Conservation (phyloP, 2,888 invertebrate genomes). For the Magallana nippona region DNA sequence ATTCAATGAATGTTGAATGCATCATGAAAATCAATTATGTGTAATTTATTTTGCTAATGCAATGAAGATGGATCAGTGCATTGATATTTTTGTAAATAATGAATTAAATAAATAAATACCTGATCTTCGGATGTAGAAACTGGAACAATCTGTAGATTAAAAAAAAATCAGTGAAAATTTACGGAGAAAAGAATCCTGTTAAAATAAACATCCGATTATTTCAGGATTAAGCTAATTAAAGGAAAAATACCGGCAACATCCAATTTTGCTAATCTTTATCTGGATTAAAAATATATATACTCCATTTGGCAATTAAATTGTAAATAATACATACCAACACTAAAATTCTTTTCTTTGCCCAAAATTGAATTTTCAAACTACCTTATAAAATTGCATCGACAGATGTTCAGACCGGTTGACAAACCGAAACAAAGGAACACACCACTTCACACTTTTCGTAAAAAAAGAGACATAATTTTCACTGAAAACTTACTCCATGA, state of each 20-base stretch:
- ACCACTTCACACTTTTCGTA: neutral
- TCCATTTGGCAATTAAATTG: too few relatives aligned
- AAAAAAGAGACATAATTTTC: neutral
- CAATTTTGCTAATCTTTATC: too few relatives aligned
- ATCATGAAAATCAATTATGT: neutral
- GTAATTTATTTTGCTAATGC: too few relatives aligned
- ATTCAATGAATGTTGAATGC: too few relatives aligned
- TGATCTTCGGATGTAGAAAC: constrained; percentile 45
- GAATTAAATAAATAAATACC: constrained; percentile 28
- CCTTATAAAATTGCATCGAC: neutral
- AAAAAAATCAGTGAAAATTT: neutral
- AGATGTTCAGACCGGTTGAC: neutral
- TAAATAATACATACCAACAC: too few relatives aligned
- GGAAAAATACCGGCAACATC: too few relatives aligned
- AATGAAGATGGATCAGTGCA: neutral
- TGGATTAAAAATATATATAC: too few relatives aligned
- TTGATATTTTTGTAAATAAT: neutral
- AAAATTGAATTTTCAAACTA: neutral
- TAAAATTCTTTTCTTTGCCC: neutral
- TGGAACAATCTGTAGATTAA: constrained; percentile 45
- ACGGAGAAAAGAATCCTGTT: too few relatives aligned
- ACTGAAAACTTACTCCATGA: neutral
- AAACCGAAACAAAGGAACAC: neutral
- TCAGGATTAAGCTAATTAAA: too few relatives aligned
- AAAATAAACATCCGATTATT: neutral